Evolutionary conservation across 2,888 invertebrate species (phyloP).

Genomic region (Pandemis cinnamomeana): DNA sequence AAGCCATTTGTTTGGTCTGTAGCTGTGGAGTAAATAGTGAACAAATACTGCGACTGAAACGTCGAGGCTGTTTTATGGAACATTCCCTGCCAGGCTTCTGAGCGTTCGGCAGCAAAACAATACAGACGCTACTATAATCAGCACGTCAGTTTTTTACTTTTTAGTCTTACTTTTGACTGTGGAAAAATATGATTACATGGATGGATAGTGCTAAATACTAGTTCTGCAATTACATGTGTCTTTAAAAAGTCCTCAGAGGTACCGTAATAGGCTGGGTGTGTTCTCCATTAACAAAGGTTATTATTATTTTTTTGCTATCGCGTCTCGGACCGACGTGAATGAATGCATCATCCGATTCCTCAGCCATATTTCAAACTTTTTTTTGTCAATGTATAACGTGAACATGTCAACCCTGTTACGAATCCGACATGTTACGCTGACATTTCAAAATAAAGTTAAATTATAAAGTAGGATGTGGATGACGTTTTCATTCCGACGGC

Average conservation of each 20-base stretch:
- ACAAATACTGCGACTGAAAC: slow-evolving; percentile 29
- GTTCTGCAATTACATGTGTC: too few species aligned
- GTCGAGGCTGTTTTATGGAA: slow-evolving; percentile 23
- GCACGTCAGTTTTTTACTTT: neutral
- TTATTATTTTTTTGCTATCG: neutral
- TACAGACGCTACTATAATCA: slow-evolving; percentile 23
- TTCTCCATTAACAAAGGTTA: neutral
- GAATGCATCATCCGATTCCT: neutral
- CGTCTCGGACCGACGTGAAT: neutral
- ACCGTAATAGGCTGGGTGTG: neutral
- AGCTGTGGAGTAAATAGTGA: slow-evolving; percentile 25
- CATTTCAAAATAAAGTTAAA: slow-evolving; percentile 20
- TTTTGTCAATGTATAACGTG: slow-evolving; percentile 5
- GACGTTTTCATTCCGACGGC: slow-evolving; percentile 2
- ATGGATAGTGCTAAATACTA: too few species aligned
- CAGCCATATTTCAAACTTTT: slow-evolving; percentile 8
- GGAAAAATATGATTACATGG: neutral
- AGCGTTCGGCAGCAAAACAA: slow-evolving; percentile 24
- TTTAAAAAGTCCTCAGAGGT: neutral
- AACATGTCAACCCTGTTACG: slow-evolving; percentile 19
- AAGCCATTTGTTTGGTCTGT: slow-evolving; percentile 33
- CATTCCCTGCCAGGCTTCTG: slow-evolving; percentile 1
- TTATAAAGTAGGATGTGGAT: slow-evolving; percentile 10
- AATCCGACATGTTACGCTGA: slow-evolving; percentile 15
- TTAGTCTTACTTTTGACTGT: neutral